Base-by-base conservation (phyloP, 2,113 vertebrate species). In the Phalacrocorax pelagicus region DNA sequence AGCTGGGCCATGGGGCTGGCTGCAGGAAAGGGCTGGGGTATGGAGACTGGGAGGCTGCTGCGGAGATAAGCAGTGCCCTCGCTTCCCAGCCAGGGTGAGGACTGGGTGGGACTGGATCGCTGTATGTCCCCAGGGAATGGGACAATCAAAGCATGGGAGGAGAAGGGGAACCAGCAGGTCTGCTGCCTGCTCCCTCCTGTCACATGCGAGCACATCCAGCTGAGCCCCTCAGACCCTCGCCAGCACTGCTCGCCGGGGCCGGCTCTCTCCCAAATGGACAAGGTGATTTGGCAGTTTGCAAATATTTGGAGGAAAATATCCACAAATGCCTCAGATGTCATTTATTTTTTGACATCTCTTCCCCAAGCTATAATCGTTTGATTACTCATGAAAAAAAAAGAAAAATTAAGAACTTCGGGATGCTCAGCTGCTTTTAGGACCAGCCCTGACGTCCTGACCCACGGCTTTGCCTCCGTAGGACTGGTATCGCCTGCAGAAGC, bases 391-490 rank as follows among this genome's bases (percentile, higher is more conserved):
- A 3, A 14, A 8, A 11, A 44, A 12, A 13, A 11, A 15, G 13
- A 23, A 36, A n/a, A 51, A 27, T 3, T 1, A 21, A 34, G 20
- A 11, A 6, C 6, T 4, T 8, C 5, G 2, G 1, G 24, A 10
- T 70, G 44, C 29, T 54, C n/a, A 47, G 55, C 49, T 52, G 47
- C 12, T 21, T 32, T 58, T 12, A 15, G 40, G 20, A 20, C 22
- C 38, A 30, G 10, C 51, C 46, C 22, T 5, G 40, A 40, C 7
- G 5, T 49, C 47, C 62, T 42, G 38, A 44, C 52, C 32, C 21
- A 2, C 0, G 12, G 8, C 17, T 81, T 55, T 1, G 2, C 40
- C 47, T 44, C 54, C 6, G 0, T 1, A 9, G 78, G 36, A 1
- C 15, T 11, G 81, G 5, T 5, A 5, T 30, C 19, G 34, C 38